Evolutionary conservation across 92 coral and sea anemone genomes (phyloP), one percentile per base, ranked within the genome.

Genomic region (Paramuricea clavata): DNA sequence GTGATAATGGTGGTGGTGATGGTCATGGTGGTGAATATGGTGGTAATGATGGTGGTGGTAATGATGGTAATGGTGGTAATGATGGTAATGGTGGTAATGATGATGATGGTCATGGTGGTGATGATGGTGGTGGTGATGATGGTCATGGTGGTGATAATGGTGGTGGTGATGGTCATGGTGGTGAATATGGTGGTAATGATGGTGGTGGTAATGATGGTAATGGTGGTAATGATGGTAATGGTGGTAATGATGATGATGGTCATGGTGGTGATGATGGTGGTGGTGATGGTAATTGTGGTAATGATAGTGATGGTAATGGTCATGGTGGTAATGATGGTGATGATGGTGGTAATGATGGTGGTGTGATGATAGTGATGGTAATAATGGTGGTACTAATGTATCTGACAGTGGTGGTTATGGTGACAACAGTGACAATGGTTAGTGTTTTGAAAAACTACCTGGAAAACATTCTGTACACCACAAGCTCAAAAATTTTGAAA

Each of bases 401-500:
- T 5, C 3, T 47, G 52, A 47, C 17, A 12, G 19, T 54, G 62
- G 26, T 54, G 11, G 23, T 2, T 1, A 21, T 54, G 62, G 22
- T 54, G 25, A 21, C 0, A 8, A 21, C 17, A 23, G 22, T 54
- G 62, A 54, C 17, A 19, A 5, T 67, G 21, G 39, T 34, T 5
- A 22, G 3, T 12, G 35, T 30, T 5, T 1, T 11, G 43, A 30
- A 1, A 32, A 26, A 0, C 11, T 49, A 76, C 82, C 82, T 50
- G 82, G 68, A 10, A 16, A 12, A 16, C 44, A 7, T 33, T 79
- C 54, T 1, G 35, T 16, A 61, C 57, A 60, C 72, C 71, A 79
- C 43, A 61, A 25, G 56, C 72, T 60, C 36, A 79, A 60, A 61
- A 79, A 79, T 22, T 36, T 61, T 30, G 73, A 26, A 30, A 59